phyloP scores from a whole-genome alignment of 2,797 vertebrate genomes.

The Leptatherina wallacei region DNA sequence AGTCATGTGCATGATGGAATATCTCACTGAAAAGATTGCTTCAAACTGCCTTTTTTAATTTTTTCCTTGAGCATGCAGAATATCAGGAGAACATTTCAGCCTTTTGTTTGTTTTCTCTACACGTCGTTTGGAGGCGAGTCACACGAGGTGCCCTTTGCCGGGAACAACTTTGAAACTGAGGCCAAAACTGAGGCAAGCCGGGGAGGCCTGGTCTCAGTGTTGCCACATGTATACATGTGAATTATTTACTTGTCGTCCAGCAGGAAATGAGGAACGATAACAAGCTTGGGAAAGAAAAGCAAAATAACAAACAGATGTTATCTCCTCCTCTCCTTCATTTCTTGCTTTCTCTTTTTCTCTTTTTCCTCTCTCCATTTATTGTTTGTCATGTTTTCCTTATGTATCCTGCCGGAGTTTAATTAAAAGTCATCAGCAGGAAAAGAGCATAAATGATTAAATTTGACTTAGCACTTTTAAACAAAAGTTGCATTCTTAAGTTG shows the following conservation, averaged over 20 bases:
- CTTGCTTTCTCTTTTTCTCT: constrained; percentile 34
- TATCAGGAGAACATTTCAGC: constrained; percentile 47
- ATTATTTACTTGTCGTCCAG: constrained; percentile 79
- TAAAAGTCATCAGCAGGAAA: constrained; percentile 14
- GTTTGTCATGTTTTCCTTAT: constrained; percentile 10
- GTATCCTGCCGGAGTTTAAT: not conserved
- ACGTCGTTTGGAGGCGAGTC: constrained; percentile 54
- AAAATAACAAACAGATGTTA: constrained; percentile 80
- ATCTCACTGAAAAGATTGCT: constrained; percentile 61
- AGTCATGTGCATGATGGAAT: constrained; percentile 67
- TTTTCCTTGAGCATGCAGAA: constrained; percentile 37
- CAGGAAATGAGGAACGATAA: constrained; percentile 83
- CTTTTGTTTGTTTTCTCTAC: constrained; percentile 66
- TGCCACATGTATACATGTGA: constrained; percentile 75
- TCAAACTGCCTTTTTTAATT: constrained; percentile 33
- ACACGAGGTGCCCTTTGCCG: constrained; percentile 42
- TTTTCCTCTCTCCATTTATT: constrained; percentile 14
- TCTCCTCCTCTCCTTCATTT: constrained; percentile 53
- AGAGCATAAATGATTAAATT: not conserved
- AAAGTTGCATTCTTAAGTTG: not conserved
- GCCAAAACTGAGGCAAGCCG: constrained; percentile 54
- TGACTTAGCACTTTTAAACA: constrained; percentile 2
- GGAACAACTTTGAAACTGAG: constrained; percentile 66
- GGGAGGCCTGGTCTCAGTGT: constrained; percentile 62
- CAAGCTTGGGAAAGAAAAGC: constrained; percentile 82